phyloP scores from a whole-genome alignment of 1,140 invertebrate species.

The Stegodyphus mimosarum region DNA sequence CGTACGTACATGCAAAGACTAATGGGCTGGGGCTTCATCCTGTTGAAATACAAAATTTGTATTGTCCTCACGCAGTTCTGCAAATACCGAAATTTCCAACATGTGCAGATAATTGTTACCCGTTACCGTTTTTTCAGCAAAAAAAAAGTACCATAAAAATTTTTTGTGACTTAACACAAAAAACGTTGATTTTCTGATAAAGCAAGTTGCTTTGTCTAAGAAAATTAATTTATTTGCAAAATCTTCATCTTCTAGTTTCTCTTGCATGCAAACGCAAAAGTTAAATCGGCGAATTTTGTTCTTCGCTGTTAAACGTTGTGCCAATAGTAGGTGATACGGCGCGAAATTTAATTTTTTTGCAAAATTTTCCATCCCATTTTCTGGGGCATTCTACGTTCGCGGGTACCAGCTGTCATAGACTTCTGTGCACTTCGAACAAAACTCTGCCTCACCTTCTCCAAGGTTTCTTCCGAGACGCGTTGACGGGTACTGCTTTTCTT shows the following conservation, averaged over 20 bases:
- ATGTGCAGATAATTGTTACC: constrained; percentile 4
- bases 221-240: constrained; percentile 16
- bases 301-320: neutral
- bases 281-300: constrained; percentile 4
- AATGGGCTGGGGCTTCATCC: constrained; percentile 1
- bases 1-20: constrained; percentile 2
- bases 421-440: constrained; percentile 4
- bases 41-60: constrained; percentile 29
- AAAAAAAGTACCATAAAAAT: constrained; percentile 32
- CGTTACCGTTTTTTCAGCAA: too few species aligned
- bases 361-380: constrained; percentile 12
- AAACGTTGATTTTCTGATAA: neutral
- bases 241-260: neutral
- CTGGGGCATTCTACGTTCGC: constrained; percentile 11
- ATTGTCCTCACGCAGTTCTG: neutral
- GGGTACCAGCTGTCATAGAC: neutral
- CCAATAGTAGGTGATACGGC: neutral
- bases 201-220: neutral
- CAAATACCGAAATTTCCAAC: constrained; percentile 2
- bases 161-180: neutral
- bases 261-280: constrained; percentile 9
- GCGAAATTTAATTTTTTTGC: neutral
- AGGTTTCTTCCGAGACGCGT: neutral
- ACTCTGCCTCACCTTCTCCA: constrained; percentile 13
- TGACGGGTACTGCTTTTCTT: neutral